Evolutionary conservation across 1,140 invertebrate genomes (phyloP).

Genomic region (Proctacanthus coquilletti): DNA sequence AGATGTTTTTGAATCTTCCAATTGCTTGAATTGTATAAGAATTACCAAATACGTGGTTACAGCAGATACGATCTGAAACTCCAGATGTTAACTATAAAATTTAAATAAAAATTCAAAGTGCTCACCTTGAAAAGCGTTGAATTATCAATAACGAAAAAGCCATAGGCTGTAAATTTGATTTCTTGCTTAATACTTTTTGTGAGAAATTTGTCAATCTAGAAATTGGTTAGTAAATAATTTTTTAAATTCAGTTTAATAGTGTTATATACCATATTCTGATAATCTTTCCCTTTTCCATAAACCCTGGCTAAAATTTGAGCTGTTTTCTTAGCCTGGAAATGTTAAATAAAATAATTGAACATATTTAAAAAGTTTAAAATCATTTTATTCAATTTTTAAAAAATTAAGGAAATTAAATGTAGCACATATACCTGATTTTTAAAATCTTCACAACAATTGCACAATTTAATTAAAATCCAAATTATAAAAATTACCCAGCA

Average conservation of each 20-base stretch:
- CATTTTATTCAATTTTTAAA: no score
- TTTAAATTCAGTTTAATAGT: neutral
- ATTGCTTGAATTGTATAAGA: constrained; percentile 26
- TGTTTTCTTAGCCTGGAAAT: constrained; percentile 21
- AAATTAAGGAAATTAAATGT: no score
- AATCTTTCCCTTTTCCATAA: constrained; percentile 22
- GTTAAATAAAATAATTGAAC: constrained; percentile 4
- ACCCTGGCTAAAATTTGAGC: constrained; percentile 22
- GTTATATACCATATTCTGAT: constrained; percentile 22
- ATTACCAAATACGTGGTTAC: constrained; percentile 27
- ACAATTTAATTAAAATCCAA: no score
- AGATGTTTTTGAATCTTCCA: constrained; percentile 21
- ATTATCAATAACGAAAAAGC: constrained; percentile 27
- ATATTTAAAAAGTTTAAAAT: constrained; percentile 4
- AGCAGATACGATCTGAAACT: constrained; percentile 23
- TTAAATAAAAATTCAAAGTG: neutral
- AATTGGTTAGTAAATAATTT: constrained; percentile 1
- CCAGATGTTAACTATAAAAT: neutral
- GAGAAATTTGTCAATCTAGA: constrained; percentile 26
- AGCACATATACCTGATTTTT: no score
- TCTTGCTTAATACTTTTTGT: constrained; percentile 29
- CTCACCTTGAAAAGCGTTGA: constrained; percentile 25
- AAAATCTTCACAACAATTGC: no score
- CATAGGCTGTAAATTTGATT: constrained; percentile 26
- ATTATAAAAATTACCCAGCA: no score